Evolutionary conservation across 2,888 invertebrate genomes (phyloP), one percentile per base, ranked within the genome.

Genomic region (Matsumyia berberina): DNA sequence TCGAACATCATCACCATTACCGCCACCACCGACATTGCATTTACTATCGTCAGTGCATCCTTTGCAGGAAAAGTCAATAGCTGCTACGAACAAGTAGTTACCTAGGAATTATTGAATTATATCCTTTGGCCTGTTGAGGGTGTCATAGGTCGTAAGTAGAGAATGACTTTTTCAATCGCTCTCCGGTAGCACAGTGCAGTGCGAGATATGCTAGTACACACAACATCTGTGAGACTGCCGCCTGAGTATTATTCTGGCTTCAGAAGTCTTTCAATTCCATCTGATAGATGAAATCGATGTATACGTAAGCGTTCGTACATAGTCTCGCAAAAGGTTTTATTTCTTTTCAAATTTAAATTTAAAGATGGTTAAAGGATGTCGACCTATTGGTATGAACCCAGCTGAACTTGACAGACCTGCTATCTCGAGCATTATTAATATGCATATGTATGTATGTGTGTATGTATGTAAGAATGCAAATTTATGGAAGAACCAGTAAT

Each of bases 51-150:
- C 60, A 69, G 49, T 51, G 60, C 58, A 60, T 51, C 77, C 44
- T 60, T 69, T 55, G 31, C 69, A 15, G 66, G 46, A 78, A 69
- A 62, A 78, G 77, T 78, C 77, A 78, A 78, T 78, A 78, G 70
- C 58, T 78, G 31, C 46, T 62, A 29, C 55, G 55, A 78, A 62
- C 70, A 53, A 78, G 70, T 29, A 46, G 69, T 70, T 55, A 53
- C 69, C 76, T 77, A 58, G 60, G 60, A 15, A 44, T 53, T 69
- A 78, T 78, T 78, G 62, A 78, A 70, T 78, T 78, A 70, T 62
- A 70, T 62, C 53, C 55, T 31, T 46, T 78, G 53, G 46, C 55
- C 35, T 53, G 44, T 44, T 55, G 39, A 55, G 42, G 33, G 76
- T 57, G 76, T 67, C 11, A 31, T 29, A 55, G 53, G 67, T 67